These are phyloP conservation scores for Gerris buenoi DNA, from an alignment of 1,140 invertebrate genomes.

Conservation along the genomic window DNA sequence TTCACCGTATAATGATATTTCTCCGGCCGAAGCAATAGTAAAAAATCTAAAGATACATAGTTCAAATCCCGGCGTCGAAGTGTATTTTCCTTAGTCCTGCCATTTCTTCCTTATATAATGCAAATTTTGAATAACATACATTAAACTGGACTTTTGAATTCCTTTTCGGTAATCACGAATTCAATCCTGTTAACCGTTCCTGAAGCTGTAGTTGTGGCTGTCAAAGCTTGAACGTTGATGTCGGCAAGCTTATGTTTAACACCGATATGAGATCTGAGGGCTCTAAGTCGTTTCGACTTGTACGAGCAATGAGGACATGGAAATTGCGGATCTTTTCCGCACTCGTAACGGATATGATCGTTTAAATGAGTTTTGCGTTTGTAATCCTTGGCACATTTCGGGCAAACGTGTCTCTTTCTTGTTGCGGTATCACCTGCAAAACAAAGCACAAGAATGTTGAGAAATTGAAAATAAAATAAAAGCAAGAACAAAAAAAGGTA, in stretches of 20 bases:
- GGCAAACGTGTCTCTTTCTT: not conserved
- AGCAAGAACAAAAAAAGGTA: no score
- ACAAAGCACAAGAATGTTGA: no score
- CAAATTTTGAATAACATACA: no score
- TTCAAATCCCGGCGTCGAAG: no score
- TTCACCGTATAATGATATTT: no score
- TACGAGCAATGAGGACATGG: conserved; percentile 33
- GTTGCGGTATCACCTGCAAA: no score
- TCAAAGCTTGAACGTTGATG: not conserved
- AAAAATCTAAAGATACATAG: no score
- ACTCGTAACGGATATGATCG: conserved; percentile 34
- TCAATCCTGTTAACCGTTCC: not conserved
- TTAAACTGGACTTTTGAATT: not conserved
- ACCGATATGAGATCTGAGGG: not conserved
- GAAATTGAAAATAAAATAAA: no score
- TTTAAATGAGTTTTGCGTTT: conserved; percentile 36
- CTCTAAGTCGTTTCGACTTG: conserved; percentile 4
- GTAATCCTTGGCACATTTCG: conserved; percentile 47
- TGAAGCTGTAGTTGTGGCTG: not conserved
- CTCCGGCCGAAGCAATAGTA: no score
- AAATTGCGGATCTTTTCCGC: conserved; percentile 38
- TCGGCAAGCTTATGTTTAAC: not conserved
- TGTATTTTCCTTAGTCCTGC: no score
- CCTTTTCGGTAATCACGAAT: not conserved
- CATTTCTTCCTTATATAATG: no score